Evolutionary conservation across 2,888 invertebrate genomes (phyloP).

Genomic region (Ichneumoninae sp.): DNA sequence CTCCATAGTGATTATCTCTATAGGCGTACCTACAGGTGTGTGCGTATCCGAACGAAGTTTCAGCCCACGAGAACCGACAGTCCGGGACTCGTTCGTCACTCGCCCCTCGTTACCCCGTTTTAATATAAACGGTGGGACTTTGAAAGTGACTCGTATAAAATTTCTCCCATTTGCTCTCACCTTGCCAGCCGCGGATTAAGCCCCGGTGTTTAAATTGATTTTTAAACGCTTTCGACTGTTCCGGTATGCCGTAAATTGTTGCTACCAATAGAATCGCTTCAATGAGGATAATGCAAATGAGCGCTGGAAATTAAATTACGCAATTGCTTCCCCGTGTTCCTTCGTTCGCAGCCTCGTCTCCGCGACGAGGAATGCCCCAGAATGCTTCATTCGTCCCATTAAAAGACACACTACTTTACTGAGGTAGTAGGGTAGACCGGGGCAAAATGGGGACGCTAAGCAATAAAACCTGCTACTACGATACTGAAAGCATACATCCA

Average conservation of each 20-base stretch:
- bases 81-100: constrained; percentile 51
- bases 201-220: constrained; percentile 39
- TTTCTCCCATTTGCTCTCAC: neutral
- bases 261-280: too few species aligned
- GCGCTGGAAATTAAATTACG: too few species aligned
- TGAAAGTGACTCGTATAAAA: constrained; percentile 40
- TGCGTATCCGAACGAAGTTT: constrained; percentile 41
- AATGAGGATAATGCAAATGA: too few species aligned
- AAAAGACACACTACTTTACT: neutral
- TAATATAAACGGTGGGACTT: constrained; percentile 47
- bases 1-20: too few species aligned
- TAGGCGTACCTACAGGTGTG: neutral
- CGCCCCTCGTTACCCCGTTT: constrained; percentile 47
- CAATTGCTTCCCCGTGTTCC: neutral
- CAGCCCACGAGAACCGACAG: constrained; percentile 24
- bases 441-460: too few species aligned
- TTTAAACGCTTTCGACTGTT: constrained; percentile 6
- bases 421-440: too few species aligned
- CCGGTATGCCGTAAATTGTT: neutral
- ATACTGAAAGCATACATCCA: too few species aligned
- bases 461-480: too few species aligned
- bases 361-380: neutral
- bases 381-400: neutral
- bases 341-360: neutral
- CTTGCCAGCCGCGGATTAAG: constrained; percentile 29